phyloP scores from a whole-genome alignment of 2,888 invertebrate genomes.

The Punctoribates punctum region DNA sequence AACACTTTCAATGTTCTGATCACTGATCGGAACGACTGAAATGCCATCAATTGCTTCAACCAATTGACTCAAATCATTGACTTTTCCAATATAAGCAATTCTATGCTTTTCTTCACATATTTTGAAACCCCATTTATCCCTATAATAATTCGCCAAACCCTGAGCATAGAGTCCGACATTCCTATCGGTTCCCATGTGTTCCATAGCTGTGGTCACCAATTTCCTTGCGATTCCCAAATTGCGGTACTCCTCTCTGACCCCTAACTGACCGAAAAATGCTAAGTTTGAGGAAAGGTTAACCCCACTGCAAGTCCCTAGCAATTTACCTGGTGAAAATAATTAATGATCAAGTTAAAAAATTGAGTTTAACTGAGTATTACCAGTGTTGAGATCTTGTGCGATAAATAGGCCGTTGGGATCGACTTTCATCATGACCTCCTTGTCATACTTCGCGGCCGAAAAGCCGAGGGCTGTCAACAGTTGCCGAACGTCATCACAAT shows the following conservation, averaged over 20 bases:
- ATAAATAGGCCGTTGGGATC: neutral
- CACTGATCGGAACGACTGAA: neutral
- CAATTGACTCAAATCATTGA: neutral
- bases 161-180: constrained; percentile 44
- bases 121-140: constrained; percentile 34
- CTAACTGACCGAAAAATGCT: constrained; percentile 44
- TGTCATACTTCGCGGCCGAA: neutral
- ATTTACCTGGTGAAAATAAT: no score
- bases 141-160: constrained; percentile 39
- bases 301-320: constrained; percentile 23
- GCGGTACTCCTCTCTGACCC: constrained; percentile 42
- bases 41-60: neutral
- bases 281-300: constrained; percentile 33
- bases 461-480: neutral
- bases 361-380: neutral
- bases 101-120: neutral
- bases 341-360: neutral
- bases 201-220: constrained; percentile 43
- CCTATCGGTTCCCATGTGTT: constrained; percentile 39
- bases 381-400: neutral
- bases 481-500: neutral
- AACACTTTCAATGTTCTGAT: constrained; percentile 27
- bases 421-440: neutral
- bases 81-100: neutral
- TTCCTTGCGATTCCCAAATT: constrained; percentile 43